These are phyloP conservation scores for Tiaroga cobitis DNA, from an alignment of 2,797 vertebrate species.

Conservation along the genomic window DNA sequence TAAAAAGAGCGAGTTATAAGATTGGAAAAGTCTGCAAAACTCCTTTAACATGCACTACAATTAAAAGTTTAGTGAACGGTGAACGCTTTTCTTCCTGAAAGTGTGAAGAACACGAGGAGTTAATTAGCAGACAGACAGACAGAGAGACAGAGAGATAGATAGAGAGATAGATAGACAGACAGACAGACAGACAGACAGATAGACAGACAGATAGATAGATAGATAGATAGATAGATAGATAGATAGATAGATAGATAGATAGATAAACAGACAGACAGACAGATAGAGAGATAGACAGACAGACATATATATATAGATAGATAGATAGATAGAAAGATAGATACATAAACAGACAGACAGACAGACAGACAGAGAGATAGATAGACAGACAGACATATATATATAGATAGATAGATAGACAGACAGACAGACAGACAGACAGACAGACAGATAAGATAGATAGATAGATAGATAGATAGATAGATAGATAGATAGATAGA, in stretches of 20 bases:
- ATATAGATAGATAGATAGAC: background rate
- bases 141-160: background rate
- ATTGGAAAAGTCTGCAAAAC: background rate
- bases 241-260: fast-evolving
- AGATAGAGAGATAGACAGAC: background rate
- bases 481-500: background rate
- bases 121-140: background rate
- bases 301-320: background rate
- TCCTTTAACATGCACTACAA: background rate
- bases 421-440: background rate
- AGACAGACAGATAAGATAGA: background rate
- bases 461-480: background rate
- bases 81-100: background rate
- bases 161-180: background rate
- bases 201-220: background rate
- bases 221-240: background rate
- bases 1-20: background rate
- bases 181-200: background rate
- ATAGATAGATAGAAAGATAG: background rate
- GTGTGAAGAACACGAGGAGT: background rate
- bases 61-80: too few relatives aligned
- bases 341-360: fast-evolving
- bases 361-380: fast-evolving
- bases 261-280: fast-evolving
- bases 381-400: background rate